These are phyloP conservation scores for Pocillopora meandrina DNA, from an alignment of 92 coral and sea anemone species.

Conservation along the genomic window DNA sequence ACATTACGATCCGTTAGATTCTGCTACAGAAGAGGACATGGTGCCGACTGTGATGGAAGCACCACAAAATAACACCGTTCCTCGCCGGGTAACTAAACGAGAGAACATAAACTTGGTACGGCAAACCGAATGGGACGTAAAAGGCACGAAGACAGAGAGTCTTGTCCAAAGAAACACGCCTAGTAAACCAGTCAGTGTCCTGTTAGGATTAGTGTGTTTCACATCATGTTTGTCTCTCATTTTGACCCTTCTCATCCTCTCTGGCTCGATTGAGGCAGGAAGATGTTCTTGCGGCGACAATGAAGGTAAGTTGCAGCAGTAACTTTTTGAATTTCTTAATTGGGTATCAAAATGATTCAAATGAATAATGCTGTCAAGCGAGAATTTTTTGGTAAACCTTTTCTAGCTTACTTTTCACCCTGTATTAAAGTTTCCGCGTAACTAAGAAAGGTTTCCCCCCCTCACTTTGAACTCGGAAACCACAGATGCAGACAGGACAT, in stretches of 20 bases:
- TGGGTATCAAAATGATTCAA: too few species aligned
- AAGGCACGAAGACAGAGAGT: neutral
- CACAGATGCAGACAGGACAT: too few species aligned
- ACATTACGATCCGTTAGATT: neutral
- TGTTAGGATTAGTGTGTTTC: conserved; percentile 13
- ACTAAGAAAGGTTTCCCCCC: too few species aligned
- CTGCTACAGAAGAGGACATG: conserved; percentile 11
- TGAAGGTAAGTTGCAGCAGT: neutral
- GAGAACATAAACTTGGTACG: conserved; percentile 29
- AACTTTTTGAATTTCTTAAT: too few species aligned
- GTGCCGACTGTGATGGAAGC: conserved; percentile 17
- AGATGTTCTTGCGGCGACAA: conserved; percentile 13
- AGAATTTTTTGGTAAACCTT: too few species aligned
- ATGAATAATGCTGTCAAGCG: too few species aligned
- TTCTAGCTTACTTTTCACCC: too few species aligned
- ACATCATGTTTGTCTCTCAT: conserved; percentile 35
- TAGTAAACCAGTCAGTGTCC: conserved; percentile 13
- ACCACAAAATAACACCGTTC: neutral
- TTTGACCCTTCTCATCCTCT: conserved; percentile 43
- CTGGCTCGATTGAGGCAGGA: conserved; percentile 27
- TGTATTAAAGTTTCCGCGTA: too few species aligned
- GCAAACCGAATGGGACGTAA: conserved; percentile 16
- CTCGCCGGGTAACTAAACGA: conserved; percentile 24
- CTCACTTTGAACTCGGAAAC: too few species aligned
- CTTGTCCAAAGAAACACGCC: neutral